Percentiles rank a stretch among this genome's conserved stretches.
These are phyloP conservation scores for Capreolus pygargus DNA, from an alignment of 2,113 vertebrate genomes.

Conservation along the genomic window DNA sequence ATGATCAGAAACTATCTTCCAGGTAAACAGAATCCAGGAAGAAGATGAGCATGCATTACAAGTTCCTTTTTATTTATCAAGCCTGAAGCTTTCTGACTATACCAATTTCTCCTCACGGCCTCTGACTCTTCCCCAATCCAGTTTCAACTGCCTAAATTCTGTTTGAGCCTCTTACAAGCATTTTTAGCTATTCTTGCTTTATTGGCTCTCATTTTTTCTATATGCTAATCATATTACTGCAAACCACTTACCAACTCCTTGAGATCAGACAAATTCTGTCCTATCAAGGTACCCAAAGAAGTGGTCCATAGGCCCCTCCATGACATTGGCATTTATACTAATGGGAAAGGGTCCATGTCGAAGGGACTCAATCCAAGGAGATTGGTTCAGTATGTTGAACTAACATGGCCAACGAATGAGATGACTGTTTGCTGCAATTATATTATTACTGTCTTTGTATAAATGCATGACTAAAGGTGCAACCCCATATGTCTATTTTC, in stretches of 20 bases:
- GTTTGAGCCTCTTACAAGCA: background rate
- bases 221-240: background rate
- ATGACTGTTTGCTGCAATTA: background rate
- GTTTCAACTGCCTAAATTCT: background rate
- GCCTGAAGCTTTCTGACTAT: background rate
- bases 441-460: background rate
- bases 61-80: background rate
- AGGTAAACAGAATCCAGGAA: background rate
- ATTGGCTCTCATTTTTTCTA: background rate
- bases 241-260: background rate
- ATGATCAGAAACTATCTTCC: background rate
- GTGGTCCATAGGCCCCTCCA: background rate
- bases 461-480: background rate
- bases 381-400: background rate
- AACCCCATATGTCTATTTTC: background rate
- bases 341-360: background rate
- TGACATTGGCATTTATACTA: background rate
- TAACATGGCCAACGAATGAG: background rate
- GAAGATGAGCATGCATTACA: background rate
- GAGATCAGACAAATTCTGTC: background rate
- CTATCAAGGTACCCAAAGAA: background rate
- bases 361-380: background rate
- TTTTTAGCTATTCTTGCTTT: background rate
- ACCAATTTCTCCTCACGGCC: background rate
- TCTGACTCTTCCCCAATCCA: background rate